Evolutionary conservation across 2,888 invertebrate genomes (phyloP), one percentile per base, ranked within the genome.

Genomic region (Leptura quadrifasciata): DNA sequence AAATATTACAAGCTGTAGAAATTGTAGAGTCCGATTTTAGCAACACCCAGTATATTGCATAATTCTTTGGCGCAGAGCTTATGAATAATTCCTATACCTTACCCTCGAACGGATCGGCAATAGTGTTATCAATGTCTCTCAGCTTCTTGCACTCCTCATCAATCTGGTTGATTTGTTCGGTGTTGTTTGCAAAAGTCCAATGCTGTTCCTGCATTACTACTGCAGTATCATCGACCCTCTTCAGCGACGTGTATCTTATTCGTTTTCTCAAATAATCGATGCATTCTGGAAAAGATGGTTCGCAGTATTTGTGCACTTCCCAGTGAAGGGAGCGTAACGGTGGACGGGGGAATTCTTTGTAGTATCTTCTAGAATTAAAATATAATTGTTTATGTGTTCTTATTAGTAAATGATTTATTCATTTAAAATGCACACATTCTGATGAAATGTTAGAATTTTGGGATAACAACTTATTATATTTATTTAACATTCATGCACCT

Each of bases 231-330:
- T 92, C 91, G 39, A 81, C 85, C 80, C 92, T 89, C 65, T 73
- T 74, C 0, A 75, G 55, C n/a, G 90, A 89, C 0, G 90, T 88
- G 18, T 79, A 76, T 74, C 78, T 83, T 27, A 88, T 75, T 74
- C 84, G 84, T 60, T 82, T 84, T 24, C 91, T 88, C 60, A 93
- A 86, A 84, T 93, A 93, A 69, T 88, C 89, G n/a, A 93, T 87
- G 83, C 93, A 94, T 74, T 88, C 89, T 47, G 89, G 80, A 82
- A 93, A 92, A 47, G 91, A 90, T 15, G 84, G 80, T 61, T 91
- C 89, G 83, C 93, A 93, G 80, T 91, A 88, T 82, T 90, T 90
- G 73, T 89, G 89, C 8, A 93, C 93, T 86, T 93, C 92, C 93
- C 93, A 93, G 84, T 93, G 93, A 57, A 93, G 83, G 0, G 90